Evolutionary conservation across 2,113 vertebrate species (phyloP).

Genomic region (Pluvianellus socialis): DNA sequence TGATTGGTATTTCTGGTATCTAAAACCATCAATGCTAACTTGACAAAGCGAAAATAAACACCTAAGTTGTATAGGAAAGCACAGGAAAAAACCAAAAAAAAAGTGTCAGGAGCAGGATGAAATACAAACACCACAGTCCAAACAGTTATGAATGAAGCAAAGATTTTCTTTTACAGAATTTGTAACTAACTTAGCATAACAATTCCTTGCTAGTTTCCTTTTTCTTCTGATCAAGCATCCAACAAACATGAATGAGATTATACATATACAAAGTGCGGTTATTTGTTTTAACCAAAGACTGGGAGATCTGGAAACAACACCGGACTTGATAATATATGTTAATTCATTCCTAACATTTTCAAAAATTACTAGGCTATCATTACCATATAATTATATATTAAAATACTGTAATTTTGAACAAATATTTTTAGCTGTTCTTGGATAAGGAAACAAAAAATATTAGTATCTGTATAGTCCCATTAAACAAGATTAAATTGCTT

Average conservation of each 20-base stretch:
- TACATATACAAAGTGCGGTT: background rate
- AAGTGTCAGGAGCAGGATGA: slow-evolving; percentile 33
- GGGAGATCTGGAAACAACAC: background rate
- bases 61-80: background rate
- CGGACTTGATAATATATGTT: background rate
- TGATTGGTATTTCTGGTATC: background rate
- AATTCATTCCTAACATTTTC: background rate
- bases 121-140: slow-evolving; percentile 51
- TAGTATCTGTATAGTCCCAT: slow-evolving; percentile 77
- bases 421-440: slow-evolving; percentile 82
- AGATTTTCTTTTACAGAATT: background rate
- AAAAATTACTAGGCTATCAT: background rate
- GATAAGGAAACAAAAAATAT: slow-evolving; percentile 82
- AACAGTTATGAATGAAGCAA: slow-evolving; percentile 34
- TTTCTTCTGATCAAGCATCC: background rate
- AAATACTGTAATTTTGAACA: background rate
- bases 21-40: background rate
- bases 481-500: slow-evolving; percentile 6
- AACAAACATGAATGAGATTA: background rate
- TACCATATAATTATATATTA: background rate
- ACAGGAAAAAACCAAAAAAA: background rate
- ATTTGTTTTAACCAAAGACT: background rate
- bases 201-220: slow-evolving; percentile 10
- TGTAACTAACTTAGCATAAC: background rate
- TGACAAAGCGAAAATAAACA: background rate